Evolutionary conservation across 2,797 vertebrate genomes (phyloP), one percentile per base, ranked within the genome.

Genomic region (Rhinoraja longicauda): DNA sequence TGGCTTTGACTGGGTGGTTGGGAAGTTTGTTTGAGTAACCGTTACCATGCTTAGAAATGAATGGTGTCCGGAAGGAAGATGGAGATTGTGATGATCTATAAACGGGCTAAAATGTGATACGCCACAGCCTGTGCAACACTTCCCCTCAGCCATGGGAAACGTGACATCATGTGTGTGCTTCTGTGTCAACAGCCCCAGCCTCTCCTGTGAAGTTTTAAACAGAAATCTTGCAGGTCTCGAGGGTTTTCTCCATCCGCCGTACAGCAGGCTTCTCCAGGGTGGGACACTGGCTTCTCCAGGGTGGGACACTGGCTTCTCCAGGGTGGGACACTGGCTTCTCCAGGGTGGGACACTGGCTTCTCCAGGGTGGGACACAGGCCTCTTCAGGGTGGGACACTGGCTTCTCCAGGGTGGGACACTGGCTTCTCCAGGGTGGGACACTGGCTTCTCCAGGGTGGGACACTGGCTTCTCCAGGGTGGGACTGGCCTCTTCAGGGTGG

Each of bases 1-100:
- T 29, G 67, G 19, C 36, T 29, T 39, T 45, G 67, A 29, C 21
- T 24, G 26, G 64, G 13, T 53, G 24, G 6, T 6, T 26, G 39
- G 70, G 39, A 45, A 24, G 29, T 32, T 90, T 72, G 67, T 88
- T 32, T 70, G n/a, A 1, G 36, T 45, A 91, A 26, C 73, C 73
- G 90, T 53, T 57, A 92, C 39, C 26, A 5, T 45, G 4, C 70
- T 75, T 12, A n/a, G 90, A 45, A 73, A 92, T 70, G 17, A 29
- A 53, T 26, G 21, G 36, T 2, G 39, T 73, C 90, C 67, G 90
- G 90, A 92, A 92, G 90, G 70, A 92, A 88, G 84, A 36, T 32
- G 2, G 59, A n/a, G 7, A 67, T 88, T 88, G 84, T n/a, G 45
- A 10, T 24, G 36, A 57, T 92, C 70, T 92, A 57, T 45, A 15